A percentile compares a stretch with the other conserved stretches of the same genome.
phyloP scores from a whole-genome alignment of 2,888 invertebrate genomes.

The Monoplex corrugatus region DNA sequence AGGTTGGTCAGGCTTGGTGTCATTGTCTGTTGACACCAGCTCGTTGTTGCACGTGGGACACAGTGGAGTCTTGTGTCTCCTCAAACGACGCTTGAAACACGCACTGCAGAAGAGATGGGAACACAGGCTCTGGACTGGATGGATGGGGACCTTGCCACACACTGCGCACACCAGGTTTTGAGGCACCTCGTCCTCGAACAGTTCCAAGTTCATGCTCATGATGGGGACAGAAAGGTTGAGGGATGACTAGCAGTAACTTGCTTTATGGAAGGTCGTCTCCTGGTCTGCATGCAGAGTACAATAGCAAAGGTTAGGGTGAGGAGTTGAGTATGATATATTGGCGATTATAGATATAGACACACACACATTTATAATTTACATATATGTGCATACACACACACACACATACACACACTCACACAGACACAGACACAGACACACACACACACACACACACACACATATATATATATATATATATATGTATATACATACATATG shows the following conservation, averaged over 20 bases:
- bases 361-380: no score
- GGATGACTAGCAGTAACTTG: no score
- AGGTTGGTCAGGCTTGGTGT: constrained; percentile 51
- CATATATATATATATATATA: no score
- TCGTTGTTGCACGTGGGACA: constrained; percentile 67
- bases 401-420: neutral
- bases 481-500: no score
- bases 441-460: neutral
- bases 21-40: no score
- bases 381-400: no score
- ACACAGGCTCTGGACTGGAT: constrained; percentile 68
- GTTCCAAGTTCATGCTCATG: constrained; percentile 66
- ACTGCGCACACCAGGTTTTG: constrained; percentile 64
- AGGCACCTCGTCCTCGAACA: constrained; percentile 65
- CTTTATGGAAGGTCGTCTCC: no score
- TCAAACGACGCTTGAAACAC: constrained; percentile 63
- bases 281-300: no score
- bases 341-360: no score
- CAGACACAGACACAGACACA: no score
- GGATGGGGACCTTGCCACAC: constrained; percentile 68
- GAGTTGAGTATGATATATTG: no score
- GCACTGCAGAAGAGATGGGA: constrained; percentile 68
- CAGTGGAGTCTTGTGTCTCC: constrained; percentile 46
- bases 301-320: no score
- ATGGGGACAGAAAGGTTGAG: neutral